Base-by-base conservation (phyloP, 2,888 invertebrate species). In the Dinocampus coccinellae region DNA sequence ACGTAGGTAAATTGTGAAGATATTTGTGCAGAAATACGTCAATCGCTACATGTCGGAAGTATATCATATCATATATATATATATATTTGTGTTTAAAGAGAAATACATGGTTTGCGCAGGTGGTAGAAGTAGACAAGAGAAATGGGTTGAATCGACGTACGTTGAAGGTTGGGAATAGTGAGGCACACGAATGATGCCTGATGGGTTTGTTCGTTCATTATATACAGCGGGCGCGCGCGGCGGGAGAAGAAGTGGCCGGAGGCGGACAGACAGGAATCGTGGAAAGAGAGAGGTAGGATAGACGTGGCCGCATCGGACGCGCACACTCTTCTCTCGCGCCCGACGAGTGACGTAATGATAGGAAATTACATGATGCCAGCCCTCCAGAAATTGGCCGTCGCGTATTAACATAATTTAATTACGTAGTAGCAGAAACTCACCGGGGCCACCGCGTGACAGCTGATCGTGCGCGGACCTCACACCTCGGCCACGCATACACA, bases 401-500 rank as follows among this genome's bases (percentile, higher is more conserved):
- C 52, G 70, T 77, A 80, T 80, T 77, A 77, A 74, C 75, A 76
- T 73, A 77, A 77, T 80, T 80, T 80, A 80, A 81, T 81, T 79
- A 76, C 79, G 74, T 75, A 78, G 75, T 75, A 75, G 72, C 75
- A 73, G 69, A 75, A 72, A 75, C 71, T 74, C 47, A 47, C 75
- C 73, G 73, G 75, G 67, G 76, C 73, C 73, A 47, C 74, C 69
- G 62, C 73, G 65, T 69, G 74, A 74, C 74, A 74, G 66, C 66
- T 66, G 66, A 62, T 62, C 67, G 55, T 72, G 57, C 64, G 60
- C 61, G 65, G 74, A 74, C 74, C 74, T 74, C 74, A 74, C 74
- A 74, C 74, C 74, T 74, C 66, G 74, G 66, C 66, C 64, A 64
- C 64, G 64, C 64, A 64, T 64, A 64, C 39, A 53, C 6, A 24